A percentile compares a stretch with the other conserved stretches of the same genome.
Evolutionary conservation across 2,797 vertebrate species (phyloP).

Genomic region (Meriones psammophilus): DNA sequence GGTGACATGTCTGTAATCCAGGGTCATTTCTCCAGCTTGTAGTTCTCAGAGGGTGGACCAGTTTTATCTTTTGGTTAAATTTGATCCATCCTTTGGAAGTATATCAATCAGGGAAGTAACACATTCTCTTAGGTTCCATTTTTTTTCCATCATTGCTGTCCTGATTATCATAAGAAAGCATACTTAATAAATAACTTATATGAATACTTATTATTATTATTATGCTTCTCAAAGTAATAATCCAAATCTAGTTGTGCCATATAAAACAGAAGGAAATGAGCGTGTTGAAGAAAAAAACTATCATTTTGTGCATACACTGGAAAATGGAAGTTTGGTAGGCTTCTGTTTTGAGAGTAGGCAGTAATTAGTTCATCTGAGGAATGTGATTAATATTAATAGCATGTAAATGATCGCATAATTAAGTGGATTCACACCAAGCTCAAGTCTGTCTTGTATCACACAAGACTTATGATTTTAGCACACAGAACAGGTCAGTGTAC

Average conservation of each 20-base stretch:
- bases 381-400: neutral
- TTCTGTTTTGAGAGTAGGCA: neutral
- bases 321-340: neutral
- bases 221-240: neutral
- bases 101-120: neutral
- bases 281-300: neutral
- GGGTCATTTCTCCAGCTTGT: neutral
- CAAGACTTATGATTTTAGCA: conserved; percentile 39
- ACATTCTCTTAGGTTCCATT: neutral
- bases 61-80: conserved; percentile 24
- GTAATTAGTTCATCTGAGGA: neutral
- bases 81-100: conserved; percentile 33
- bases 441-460: conserved; percentile 36
- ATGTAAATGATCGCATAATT: conserved; percentile 18
- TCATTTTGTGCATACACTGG: neutral
- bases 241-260: neutral
- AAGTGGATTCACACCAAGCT: neutral
- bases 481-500: neutral
- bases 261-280: neutral
- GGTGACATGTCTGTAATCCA: neutral
- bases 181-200: neutral
- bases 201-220: neutral
- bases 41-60: neutral
- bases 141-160: neutral
- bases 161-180: neutral